Evolutionary conservation across 2,888 invertebrate species (phyloP).

Genomic region (Scaptomyza parva): DNA sequence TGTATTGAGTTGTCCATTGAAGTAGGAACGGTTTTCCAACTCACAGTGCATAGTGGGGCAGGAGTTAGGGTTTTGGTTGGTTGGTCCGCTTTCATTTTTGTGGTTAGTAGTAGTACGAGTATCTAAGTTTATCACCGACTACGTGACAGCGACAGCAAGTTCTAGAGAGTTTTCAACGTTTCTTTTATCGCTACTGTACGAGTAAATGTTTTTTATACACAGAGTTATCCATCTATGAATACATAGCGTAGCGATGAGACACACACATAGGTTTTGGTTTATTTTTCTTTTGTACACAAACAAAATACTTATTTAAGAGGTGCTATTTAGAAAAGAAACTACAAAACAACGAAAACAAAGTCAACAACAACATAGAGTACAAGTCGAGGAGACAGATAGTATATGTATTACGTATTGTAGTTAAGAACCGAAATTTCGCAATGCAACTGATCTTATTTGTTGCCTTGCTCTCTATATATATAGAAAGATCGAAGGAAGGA

Average conservation of each 20-base stretch:
- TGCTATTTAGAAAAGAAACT: conserved; percentile 6
- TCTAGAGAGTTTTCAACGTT: conserved; percentile 18
- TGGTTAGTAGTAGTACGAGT: conserved; percentile 27
- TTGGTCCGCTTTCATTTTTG: conserved; percentile 1
- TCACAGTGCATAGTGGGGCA: conserved; percentile 1
- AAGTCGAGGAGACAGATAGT: conserved; percentile 11
- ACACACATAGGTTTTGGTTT: conserved; percentile 21
- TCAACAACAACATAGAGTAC: conserved; percentile 40
- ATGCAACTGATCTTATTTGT: conserved; percentile 5
- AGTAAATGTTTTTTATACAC: conserved; percentile 30
- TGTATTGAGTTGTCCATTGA: conserved; percentile 15
- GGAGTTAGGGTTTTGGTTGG: no score
- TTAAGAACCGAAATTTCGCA: conserved; percentile 34
- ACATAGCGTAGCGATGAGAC: conserved; percentile 34
- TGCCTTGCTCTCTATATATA: neutral
- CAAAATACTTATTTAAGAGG: conserved; percentile 12
- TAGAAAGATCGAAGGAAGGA: no score
- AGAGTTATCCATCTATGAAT: conserved; percentile 32
- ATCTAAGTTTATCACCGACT: conserved; percentile 22
- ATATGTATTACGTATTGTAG: no score
- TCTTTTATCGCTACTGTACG: conserved; percentile 10
- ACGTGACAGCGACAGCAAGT: conserved; percentile 22
- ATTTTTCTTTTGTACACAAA: conserved; percentile 36
- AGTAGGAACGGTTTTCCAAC: neutral
- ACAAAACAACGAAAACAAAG: conserved; percentile 19